Conservation (phyloP, 2,888 invertebrate species). For the Caradrina kadenii region DNA sequence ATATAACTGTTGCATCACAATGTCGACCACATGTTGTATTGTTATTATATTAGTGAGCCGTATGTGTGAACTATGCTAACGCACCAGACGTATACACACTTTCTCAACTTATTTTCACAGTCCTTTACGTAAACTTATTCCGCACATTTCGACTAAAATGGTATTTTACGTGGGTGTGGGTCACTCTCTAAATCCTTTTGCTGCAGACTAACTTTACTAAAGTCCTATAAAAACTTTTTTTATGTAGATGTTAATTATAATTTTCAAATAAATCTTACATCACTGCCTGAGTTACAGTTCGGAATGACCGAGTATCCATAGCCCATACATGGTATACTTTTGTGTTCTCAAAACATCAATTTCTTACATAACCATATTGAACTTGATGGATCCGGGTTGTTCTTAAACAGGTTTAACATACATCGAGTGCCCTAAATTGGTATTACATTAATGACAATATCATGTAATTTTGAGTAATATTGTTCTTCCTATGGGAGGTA, state of each 20-base stretch:
- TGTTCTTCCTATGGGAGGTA: slow-evolving; percentile 28
- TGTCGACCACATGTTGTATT: slow-evolving; percentile 67
- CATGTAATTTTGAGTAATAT: slow-evolving; percentile 21
- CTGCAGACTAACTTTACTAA: slow-evolving; percentile 4
- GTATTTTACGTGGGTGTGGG: slow-evolving; percentile 24
- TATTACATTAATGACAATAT: slow-evolving; percentile 28
- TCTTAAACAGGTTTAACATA: slow-evolving; percentile 42
- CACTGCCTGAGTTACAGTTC: slow-evolving; percentile 17
- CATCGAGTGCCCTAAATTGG: slow-evolving; percentile 42
- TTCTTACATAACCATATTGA: slow-evolving; percentile 48
- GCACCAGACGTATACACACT: slow-evolving; percentile 73
- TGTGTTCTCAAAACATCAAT: slow-evolving; percentile 52
- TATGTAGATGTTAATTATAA: slow-evolving; percentile 12
- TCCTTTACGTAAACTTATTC: slow-evolving; percentile 63
- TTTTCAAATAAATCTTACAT: slow-evolving; percentile 34
- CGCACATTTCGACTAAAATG: slow-evolving; percentile 16
- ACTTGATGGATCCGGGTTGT: slow-evolving; percentile 53
- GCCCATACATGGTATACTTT: slow-evolving; percentile 48
- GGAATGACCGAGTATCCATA: slow-evolving; percentile 46
- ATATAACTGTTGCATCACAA: slow-evolving; percentile 72
- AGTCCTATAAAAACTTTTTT: slow-evolving; percentile 5
- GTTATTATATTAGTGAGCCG: slow-evolving; percentile 73
- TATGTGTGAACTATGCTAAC: slow-evolving; percentile 83
- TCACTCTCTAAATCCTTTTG: slow-evolving; percentile 19
- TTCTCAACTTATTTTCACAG: slow-evolving; percentile 77